phyloP scores from a whole-genome alignment of 1,140 invertebrate species.

The Phortica variegata region DNA sequence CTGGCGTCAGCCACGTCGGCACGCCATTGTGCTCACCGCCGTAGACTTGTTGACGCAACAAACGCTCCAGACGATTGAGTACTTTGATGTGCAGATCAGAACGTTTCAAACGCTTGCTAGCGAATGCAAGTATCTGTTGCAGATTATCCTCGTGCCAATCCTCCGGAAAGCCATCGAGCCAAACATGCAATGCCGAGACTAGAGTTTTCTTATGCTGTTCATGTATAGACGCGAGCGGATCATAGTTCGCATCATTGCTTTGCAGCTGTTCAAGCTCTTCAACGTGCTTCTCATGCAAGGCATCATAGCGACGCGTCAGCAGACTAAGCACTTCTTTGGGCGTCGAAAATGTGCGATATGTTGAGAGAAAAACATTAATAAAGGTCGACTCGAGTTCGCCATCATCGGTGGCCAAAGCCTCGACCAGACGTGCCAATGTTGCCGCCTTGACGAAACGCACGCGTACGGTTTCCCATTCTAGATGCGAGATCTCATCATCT shows the following conservation, averaged over 20 bases:
- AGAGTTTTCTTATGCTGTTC: constrained; percentile 71
- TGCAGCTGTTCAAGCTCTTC: constrained; percentile 43
- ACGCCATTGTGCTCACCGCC: constrained; percentile 28
- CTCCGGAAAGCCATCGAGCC: constrained; percentile 95
- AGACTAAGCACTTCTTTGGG: constrained; percentile 72
- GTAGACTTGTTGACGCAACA: constrained; percentile 47
- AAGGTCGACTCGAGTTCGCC: constrained; percentile 96
- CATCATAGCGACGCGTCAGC: constrained; percentile 76
- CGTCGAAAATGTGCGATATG: constrained; percentile 56
- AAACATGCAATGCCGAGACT: constrained; percentile 86
- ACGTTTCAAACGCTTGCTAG: constrained; percentile 74
- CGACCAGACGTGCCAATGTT: constrained; percentile 89
- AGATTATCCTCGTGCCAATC: constrained; percentile 93
- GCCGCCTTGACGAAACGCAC: constrained; percentile 94
- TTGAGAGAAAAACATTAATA: constrained; percentile 89
- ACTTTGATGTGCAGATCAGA: constrained; percentile 79
- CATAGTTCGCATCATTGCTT: constrained; percentile 33
- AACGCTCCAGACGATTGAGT: constrained; percentile 58
- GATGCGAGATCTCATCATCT: constrained; percentile 87
- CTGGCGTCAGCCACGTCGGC: constrained; percentile 27
- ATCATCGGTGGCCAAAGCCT: constrained; percentile 87
- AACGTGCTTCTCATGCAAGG: constrained; percentile 58
- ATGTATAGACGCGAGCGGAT: constrained; percentile 39
- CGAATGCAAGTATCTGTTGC: constrained; percentile 79
- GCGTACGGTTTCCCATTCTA: constrained; percentile 99